Conservation (phyloP, 2,888 invertebrate genomes). For the Nebria brevicollis region DNA sequence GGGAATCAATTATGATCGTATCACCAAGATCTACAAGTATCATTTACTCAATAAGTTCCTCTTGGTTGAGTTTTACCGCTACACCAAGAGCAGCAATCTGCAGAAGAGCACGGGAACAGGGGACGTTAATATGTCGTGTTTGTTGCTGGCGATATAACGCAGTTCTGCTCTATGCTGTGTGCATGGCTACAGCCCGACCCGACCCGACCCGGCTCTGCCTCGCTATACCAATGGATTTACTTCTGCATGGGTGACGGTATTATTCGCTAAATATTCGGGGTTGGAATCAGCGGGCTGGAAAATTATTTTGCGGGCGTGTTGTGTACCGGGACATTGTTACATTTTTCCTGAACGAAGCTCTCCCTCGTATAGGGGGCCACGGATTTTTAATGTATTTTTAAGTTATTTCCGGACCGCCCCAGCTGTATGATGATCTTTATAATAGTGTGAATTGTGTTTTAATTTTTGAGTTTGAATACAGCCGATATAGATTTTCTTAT, state of each 20-base stretch:
- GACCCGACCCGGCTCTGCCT: neutral
- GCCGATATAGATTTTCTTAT: no score
- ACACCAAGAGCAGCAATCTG: neutral
- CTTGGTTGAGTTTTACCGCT: neutral
- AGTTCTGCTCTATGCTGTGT: neutral
- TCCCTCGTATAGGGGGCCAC: neutral
- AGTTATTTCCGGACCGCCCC: constrained; percentile 3
- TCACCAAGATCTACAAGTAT: constrained; percentile 1
- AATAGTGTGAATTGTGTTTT: neutral
- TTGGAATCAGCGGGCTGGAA: constrained; percentile 57
- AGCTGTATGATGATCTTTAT: neutral
- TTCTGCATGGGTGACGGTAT: constrained; percentile 60
- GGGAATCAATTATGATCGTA: neutral
- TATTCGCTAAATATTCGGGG: constrained; percentile 60
- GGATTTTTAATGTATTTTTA: constrained; percentile 14
- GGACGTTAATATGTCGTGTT: neutral
- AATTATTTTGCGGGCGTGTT: constrained; percentile 63
- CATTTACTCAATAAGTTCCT: neutral
- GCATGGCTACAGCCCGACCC: neutral
- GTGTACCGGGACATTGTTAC: constrained; percentile 59
- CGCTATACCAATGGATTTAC: constrained; percentile 53
- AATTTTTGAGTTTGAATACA: neutral
- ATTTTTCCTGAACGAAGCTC: constrained; percentile 46
- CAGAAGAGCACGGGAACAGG: neutral
- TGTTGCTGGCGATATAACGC: neutral